Percentiles rank a stretch among this genome's conserved stretches.
phyloP scores from a whole-genome alignment of 2,888 invertebrate genomes.

The Dermolepida albohirtum region DNA sequence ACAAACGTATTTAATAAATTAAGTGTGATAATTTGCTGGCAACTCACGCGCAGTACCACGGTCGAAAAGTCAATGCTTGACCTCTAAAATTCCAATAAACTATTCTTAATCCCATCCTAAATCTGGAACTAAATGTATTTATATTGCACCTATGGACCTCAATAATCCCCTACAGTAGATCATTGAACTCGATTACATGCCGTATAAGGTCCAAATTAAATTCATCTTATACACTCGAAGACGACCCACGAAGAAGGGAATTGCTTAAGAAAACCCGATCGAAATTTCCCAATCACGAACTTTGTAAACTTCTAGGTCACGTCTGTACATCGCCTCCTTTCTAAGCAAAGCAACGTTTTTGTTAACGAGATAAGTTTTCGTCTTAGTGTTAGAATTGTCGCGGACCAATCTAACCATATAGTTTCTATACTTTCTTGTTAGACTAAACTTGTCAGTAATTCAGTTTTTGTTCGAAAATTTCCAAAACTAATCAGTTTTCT shows the following conservation, averaged over 20 bases:
- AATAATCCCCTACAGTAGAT: conserved; percentile 1
- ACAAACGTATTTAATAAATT: too few relatives aligned
- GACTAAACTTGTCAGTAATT: neutral
- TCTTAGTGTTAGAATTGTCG: conserved; percentile 15
- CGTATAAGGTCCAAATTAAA: conserved; percentile 21
- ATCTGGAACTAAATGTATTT: neutral
- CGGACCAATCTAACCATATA: neutral
- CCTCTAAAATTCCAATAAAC: too few relatives aligned
- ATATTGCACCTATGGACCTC: neutral
- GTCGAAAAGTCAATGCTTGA: too few relatives aligned
- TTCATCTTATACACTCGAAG: conserved; percentile 6
- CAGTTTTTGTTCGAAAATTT: too few relatives aligned
- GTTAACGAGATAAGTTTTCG: conserved; percentile 33
- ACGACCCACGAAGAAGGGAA: conserved; percentile 13
- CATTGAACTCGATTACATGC: conserved; percentile 26
- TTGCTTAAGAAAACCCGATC: conserved; percentile 18
- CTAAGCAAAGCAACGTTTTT: neutral
- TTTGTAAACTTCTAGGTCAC: conserved; percentile 27
- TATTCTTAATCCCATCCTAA: too few relatives aligned
- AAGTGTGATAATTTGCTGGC: too few relatives aligned
- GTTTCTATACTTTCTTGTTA: neutral
- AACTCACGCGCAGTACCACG: too few relatives aligned
- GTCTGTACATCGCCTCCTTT: neutral
- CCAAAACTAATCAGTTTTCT: conserved; percentile 5
- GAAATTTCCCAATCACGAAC: conserved; percentile 28